A percentile compares a stretch with the other conserved stretches of the same genome.
Conservation (phyloP, 2,797 vertebrate species). For the Enteromius unitaeniatus region DNA sequence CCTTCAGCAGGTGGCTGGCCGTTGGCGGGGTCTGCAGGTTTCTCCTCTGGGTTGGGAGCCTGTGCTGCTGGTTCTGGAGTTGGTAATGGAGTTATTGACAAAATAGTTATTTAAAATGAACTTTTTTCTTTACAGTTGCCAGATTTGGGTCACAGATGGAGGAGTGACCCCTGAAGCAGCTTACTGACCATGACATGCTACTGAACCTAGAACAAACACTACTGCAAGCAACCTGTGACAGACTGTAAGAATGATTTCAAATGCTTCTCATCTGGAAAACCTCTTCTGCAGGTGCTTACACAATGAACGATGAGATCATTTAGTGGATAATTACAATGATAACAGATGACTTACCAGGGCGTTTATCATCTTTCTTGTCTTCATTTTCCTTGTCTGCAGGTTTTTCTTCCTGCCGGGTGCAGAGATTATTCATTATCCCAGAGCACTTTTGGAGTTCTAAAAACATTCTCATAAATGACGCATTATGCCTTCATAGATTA, state of each 20-base stretch:
- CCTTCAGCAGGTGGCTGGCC: conserved; percentile 64
- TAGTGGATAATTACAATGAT: conserved; percentile 33
- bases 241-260: conserved; percentile 4
- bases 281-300: conserved; percentile 24
- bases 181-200: neutral
- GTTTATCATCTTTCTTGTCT: conserved; percentile 66
- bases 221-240: conserved; percentile 18
- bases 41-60: conserved; percentile 46
- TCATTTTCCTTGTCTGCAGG: conserved; percentile 67
- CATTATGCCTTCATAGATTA: neutral
- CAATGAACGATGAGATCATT: conserved; percentile 32
- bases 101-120: neutral
- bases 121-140: neutral
- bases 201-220: neutral
- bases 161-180: conserved; percentile 19
- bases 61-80: conserved; percentile 31
- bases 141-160: conserved; percentile 6
- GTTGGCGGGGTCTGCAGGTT: conserved; percentile 47
- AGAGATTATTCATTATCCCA: conserved; percentile 32
- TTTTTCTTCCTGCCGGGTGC: conserved; percentile 61
- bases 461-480: conserved; percentile 14
- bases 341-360: conserved; percentile 65
- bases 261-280: conserved; percentile 39
- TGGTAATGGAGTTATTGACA: neutral
- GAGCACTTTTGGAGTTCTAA: neutral